Evolutionary conservation across 1,140 invertebrate species (phyloP), one percentile per base, ranked within the genome.

Genomic region (Bombus impatiens): DNA sequence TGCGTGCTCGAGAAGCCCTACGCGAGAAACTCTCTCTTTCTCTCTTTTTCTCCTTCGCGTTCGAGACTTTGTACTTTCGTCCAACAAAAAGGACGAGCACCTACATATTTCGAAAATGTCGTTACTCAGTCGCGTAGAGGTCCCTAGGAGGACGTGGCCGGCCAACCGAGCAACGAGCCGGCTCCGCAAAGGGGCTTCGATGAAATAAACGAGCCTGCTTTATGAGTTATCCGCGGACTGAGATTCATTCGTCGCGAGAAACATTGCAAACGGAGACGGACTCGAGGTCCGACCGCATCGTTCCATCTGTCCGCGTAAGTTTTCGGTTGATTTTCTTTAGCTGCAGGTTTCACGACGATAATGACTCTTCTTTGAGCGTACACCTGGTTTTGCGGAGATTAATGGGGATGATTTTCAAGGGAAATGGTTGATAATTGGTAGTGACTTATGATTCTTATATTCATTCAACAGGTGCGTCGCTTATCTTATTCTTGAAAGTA

Each of bases 191-290:
- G 90, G 87, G 80, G 32, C 70, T 67, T 76, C 81, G 78, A 88
- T 88, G 88, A 92, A 90, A 91, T 90, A 90, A 91, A 92, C 89
- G 86, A 91, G 88, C 84, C 44, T 76, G 78, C 72, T 91, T 90
- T 91, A 89, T 87, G 87, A 92, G 88, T 92, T 91, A 88, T 91
- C 81, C 88, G 76, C 47, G 74, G 13, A 62, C 67, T 65, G 35
- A 71, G 74, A 42, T 80, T 82, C 87, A 65, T 87, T 82, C 68
- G 62, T 70, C 70, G 76, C 86, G 81, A 83, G 85, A 82, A 84
- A 90, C 87, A 71, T 47, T 37, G 78, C 62, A 67, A 22, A 72
- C 75, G 72, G 22, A 76, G 71, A 84, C 35, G 35, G 59, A 35
- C 59, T 62, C 62, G 68, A 59, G 40, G 53, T 40, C 53, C 77